Percentiles rank a stretch among this genome's conserved stretches.
These are phyloP conservation scores for Tylochromis polylepis DNA, from an alignment of 2,113 vertebrate genomes.

Conservation along the genomic window DNA sequence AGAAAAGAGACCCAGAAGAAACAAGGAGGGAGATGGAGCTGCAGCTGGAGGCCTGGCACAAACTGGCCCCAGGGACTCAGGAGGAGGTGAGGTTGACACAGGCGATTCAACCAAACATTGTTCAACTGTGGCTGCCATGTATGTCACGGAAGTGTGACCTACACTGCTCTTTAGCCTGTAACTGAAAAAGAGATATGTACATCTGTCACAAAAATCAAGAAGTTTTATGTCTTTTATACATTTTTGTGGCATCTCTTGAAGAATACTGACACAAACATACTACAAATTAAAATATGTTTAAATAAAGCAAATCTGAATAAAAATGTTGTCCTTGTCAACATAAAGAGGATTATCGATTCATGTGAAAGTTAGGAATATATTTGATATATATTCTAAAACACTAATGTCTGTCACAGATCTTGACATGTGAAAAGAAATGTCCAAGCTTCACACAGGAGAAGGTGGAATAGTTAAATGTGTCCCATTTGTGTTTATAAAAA, in stretches of 20 bases:
- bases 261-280: not conserved
- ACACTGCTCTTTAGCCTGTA: not conserved
- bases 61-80: constrained; percentile 72
- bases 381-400: not conserved
- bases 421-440: no score
- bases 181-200: not conserved
- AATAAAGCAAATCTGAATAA: not conserved
- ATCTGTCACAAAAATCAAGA: not conserved
- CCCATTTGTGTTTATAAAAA: not conserved
- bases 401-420: no score
- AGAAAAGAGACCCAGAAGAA: constrained; percentile 79
- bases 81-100: constrained; percentile 78
- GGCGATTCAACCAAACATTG: not conserved
- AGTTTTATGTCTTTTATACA: not conserved
- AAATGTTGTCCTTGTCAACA: not conserved
- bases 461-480: not conserved
- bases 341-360: not conserved
- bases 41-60: constrained; percentile 87
- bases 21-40: constrained; percentile 88
- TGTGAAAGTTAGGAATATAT: not conserved
- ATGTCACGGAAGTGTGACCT: not conserved
- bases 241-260: not conserved
- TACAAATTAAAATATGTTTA: not conserved
- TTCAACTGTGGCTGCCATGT: not conserved
- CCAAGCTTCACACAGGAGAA: not conserved